Percentiles rank a stretch among this genome's conserved stretches.
These are phyloP conservation scores for Heptascelio sp. DNA, from an alignment of 2,888 invertebrate species.

Conservation along the genomic window DNA sequence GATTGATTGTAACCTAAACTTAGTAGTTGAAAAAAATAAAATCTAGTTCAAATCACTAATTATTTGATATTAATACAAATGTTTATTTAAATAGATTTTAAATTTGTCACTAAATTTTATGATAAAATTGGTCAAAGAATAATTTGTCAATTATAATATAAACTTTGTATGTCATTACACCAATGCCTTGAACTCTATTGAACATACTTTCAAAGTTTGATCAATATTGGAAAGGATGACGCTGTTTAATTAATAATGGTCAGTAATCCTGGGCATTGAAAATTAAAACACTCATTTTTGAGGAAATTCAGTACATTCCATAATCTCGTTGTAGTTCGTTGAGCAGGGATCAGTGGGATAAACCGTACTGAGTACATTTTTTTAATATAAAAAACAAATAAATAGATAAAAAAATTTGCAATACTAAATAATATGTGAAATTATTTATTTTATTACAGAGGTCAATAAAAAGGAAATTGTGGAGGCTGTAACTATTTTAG, in stretches of 20 bases:
- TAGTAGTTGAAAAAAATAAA: no score
- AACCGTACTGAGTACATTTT: constrained; percentile 90
- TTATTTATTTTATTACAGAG: no score
- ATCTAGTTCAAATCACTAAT: no score
- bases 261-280: constrained; percentile 89
- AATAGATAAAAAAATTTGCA: no score
- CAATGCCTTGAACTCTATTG: constrained; percentile 65
- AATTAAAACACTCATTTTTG: constrained; percentile 85
- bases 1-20: constrained; percentile 85
- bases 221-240: constrained; percentile 79
- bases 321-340: constrained; percentile 90
- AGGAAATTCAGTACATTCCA: constrained; percentile 91
- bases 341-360: constrained; percentile 89
- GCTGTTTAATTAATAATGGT: constrained; percentile 84
- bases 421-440: no score
- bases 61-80: no score
- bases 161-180: constrained; percentile 81
- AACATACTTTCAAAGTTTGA: constrained; percentile 67
- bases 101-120: no score
- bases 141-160: constrained; percentile 70
- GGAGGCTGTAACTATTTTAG: constrained; percentile 99
- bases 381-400: no score
- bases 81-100: no score
- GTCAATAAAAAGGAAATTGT: constrained; percentile 99
- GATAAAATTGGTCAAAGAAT: no score